phyloP scores from a whole-genome alignment of 2,797 vertebrate genomes.

The Melanotaenia nigrans region DNA sequence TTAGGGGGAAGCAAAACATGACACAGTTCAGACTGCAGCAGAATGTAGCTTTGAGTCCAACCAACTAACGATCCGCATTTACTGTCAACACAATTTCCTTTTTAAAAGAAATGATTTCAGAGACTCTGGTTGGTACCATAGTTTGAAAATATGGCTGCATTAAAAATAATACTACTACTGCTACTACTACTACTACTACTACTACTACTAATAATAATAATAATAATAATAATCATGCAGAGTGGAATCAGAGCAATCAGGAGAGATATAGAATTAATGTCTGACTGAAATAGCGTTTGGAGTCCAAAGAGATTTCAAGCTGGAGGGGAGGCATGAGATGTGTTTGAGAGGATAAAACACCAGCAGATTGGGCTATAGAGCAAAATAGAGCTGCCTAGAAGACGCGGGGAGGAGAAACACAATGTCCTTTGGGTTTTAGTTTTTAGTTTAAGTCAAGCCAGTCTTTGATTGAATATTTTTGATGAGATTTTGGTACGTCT shows the following conservation, averaged over 20 bases:
- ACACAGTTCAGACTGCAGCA: conserved; percentile 6
- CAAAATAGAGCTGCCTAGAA: conserved; percentile 32
- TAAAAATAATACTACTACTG: too few species aligned
- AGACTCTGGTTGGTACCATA: not conserved
- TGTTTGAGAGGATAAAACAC: conserved; percentile 30
- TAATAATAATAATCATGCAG: conserved; percentile 31
- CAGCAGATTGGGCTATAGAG: conserved; percentile 30
- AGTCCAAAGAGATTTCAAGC: conserved; percentile 70
- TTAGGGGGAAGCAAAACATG: conserved; percentile 15
- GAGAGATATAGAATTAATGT: conserved; percentile 75
- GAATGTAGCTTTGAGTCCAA: not conserved
- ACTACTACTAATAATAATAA: not conserved
- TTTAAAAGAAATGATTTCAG: conserved; percentile 18
- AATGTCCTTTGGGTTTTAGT: not conserved
- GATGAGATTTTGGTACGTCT: conserved; percentile 39
- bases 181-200: too few species aligned
- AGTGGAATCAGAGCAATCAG: conserved; percentile 69
- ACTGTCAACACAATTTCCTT: conserved; percentile 11
- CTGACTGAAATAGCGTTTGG: conserved; percentile 74
- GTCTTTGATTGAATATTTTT: conserved; percentile 60
- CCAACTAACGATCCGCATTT: not conserved
- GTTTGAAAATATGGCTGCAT: conserved; percentile 17
- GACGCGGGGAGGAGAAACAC: not conserved
- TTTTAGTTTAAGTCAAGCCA: conserved; percentile 29
- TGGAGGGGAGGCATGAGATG: conserved; percentile 34